Percentiles rank a stretch among this genome's conserved stretches.
These are phyloP conservation scores for Halcyon chelicuti DNA, from an alignment of 2,797 vertebrate genomes.

Conservation along the genomic window DNA sequence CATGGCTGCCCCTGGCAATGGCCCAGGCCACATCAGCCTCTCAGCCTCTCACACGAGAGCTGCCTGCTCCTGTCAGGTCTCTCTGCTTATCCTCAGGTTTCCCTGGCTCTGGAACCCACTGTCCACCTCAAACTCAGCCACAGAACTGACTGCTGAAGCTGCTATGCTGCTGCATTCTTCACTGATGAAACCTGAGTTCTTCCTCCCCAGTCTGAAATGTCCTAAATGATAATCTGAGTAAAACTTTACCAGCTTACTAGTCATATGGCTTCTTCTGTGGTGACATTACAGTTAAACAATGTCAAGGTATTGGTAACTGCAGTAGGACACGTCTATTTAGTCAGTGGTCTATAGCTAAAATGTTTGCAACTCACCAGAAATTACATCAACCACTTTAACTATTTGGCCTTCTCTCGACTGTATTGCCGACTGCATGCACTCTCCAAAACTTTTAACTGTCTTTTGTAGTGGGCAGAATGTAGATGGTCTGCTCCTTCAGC, in stretches of 20 bases:
- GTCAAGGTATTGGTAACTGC: neutral
- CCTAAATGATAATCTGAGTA: neutral
- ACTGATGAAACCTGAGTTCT: neutral
- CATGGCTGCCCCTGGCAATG: neutral
- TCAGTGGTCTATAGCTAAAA: neutral
- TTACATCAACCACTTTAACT: neutral
- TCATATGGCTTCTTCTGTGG: neutral
- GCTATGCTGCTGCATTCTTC: neutral
- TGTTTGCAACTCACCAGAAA: neutral
- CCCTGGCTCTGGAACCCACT: neutral
- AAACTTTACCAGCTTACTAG: neutral
- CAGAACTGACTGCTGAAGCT: neutral
- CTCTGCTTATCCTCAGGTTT: neutral
- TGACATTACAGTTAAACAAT: neutral
- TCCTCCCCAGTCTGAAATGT: neutral
- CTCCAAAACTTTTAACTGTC: neutral
- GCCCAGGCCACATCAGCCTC: too few species aligned
- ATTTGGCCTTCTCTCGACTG: neutral
- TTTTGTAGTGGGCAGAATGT: neutral
- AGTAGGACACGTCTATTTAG: neutral
- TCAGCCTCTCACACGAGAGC: neutral
- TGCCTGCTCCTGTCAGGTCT: neutral
- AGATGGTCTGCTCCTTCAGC: neutral
- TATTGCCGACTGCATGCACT: neutral
- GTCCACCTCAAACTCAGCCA: neutral